Percentiles rank a stretch among this genome's conserved stretches.
Conservation (phyloP, 2,797 vertebrate species). For the Myotis planiceps region DNA sequence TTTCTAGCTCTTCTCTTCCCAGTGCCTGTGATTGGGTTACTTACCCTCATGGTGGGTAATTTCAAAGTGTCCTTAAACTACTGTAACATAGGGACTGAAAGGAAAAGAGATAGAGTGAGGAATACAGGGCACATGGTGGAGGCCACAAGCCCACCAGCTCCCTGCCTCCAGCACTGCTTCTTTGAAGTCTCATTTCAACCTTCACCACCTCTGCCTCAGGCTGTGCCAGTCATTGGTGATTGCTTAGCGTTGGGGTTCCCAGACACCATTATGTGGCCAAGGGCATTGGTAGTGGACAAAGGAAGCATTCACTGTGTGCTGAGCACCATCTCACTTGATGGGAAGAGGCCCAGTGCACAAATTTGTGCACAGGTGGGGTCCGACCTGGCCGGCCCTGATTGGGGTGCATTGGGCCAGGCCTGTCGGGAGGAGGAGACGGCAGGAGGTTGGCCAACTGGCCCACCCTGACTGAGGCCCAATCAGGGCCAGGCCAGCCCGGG, state of each 20-base stretch:
- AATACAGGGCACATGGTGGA: neutral
- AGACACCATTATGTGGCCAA: rapidly evolving
- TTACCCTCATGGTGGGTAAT: neutral
- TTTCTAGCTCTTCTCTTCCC: neutral
- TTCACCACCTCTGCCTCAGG: neutral
- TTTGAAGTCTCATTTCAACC: neutral
- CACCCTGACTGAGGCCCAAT: no score
- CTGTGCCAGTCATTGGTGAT: neutral
- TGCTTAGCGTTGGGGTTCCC: neutral
- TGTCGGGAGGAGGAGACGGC: no score
- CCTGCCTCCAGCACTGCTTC: neutral
- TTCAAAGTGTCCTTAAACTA: neutral
- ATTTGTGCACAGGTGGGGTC: no score
- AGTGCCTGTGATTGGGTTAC: neutral
- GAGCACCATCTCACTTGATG: neutral
- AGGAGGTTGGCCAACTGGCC: no score
- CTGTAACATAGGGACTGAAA: neutral
- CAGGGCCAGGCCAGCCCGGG: no score
- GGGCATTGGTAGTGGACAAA: neutral
- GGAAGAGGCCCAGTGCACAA: neutral
- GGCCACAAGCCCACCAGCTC: neutral
- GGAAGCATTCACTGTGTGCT: neutral
- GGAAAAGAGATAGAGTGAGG: neutral
- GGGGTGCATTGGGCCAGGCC: no score
- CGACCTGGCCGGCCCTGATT: no score